Percentiles rank a stretch among this genome's conserved stretches.
Evolutionary conservation across 2,113 vertebrate genomes (phyloP).

Genomic region (Xerus inauris): DNA sequence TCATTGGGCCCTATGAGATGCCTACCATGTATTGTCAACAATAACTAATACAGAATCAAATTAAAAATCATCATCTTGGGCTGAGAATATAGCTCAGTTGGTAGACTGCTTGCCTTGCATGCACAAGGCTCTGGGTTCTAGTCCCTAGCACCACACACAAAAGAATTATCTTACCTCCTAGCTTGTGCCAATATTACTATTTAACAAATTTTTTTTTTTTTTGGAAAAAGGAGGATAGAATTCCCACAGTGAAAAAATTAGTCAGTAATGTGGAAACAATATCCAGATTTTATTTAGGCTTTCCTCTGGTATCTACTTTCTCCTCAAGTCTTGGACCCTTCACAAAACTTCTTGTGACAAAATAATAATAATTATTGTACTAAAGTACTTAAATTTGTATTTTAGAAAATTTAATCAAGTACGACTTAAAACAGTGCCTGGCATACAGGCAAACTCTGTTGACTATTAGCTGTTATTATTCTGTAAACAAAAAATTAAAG

Average conservation of each 20-base stretch:
- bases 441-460: background rate
- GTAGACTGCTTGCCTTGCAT: too few species aligned
- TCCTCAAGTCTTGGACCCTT: background rate
- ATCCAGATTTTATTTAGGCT: background rate
- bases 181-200: background rate
- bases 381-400: background rate
- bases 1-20: background rate
- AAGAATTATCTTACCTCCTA: background rate
- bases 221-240: background rate
- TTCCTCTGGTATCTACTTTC: background rate
- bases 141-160: too few species aligned
- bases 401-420: background rate
- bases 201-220: background rate
- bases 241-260: background rate
- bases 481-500: background rate
- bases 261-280: constrained; percentile 9
- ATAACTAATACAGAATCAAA: background rate
- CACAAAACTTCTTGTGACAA: background rate
- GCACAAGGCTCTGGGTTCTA: too few species aligned
- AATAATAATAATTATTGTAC: background rate
- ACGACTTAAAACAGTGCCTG: background rate
- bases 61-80: too few species aligned
- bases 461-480: background rate
- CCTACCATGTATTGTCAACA: background rate
- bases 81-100: too few species aligned